phyloP scores from a whole-genome alignment of 2,113 vertebrate species.

The Aphyosemion australe region DNA sequence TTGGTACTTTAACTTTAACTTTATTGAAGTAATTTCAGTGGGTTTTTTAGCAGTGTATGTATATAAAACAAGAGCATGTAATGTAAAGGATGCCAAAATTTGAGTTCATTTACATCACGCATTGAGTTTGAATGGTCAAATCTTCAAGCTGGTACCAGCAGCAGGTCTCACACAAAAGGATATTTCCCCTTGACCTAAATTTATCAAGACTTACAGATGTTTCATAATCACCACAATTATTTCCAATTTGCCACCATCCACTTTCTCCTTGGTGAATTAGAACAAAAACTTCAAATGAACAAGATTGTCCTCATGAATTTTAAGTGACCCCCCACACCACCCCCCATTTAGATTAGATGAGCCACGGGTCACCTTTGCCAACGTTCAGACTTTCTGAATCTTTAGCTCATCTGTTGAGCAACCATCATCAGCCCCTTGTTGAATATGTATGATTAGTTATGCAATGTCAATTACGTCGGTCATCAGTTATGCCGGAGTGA shows the following conservation, averaged over 20 bases:
- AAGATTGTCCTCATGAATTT: constrained; percentile 61
- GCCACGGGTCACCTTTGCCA: constrained; percentile 68
- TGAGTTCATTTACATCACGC: too few species aligned
- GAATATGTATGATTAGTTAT: constrained; percentile 72
- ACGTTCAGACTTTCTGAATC: constrained; percentile 53
- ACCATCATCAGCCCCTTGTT: constrained; percentile 53
- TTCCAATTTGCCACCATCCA: constrained; percentile 65
- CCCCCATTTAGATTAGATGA: constrained; percentile 61
- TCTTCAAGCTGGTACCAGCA: background rate
- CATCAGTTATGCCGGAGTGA: constrained; percentile 69
- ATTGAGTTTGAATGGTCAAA: background rate
- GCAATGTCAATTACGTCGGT: constrained; percentile 71
- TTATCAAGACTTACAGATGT: constrained; percentile 60
- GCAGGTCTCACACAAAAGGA: constrained; percentile 28
- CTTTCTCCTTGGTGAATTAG: constrained; percentile 62
- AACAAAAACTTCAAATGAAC: constrained; percentile 46
- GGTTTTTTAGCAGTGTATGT: too few species aligned
- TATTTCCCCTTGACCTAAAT: constrained; percentile 64
- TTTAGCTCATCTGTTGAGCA: constrained; percentile 49
- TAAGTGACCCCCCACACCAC: constrained; percentile 62
- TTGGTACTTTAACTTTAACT: too few species aligned
- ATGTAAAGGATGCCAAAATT: too few species aligned
- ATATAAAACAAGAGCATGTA: too few species aligned
- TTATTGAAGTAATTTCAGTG: too few species aligned
- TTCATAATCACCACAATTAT: constrained; percentile 67